phyloP scores from a whole-genome alignment of 2,797 vertebrate genomes.

The Acipenser ruthenus region DNA sequence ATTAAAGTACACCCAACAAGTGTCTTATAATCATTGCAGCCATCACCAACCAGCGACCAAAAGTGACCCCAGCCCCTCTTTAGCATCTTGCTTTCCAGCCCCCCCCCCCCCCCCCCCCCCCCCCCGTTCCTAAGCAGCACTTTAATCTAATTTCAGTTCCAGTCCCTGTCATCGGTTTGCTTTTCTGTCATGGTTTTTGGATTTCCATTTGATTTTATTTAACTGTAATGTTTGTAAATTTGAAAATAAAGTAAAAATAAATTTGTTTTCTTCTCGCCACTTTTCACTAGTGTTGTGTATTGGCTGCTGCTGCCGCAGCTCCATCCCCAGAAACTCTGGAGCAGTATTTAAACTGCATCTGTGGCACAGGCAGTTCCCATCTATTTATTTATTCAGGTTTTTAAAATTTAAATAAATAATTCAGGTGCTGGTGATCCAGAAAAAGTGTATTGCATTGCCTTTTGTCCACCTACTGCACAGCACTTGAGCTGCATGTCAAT shows the following conservation, averaged over 20 bases:
- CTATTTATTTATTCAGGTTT: slow-evolving; percentile 33
- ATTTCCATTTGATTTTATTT: slow-evolving; percentile 46
- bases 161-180: slow-evolving; percentile 20
- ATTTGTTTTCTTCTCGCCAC: slow-evolving; percentile 39
- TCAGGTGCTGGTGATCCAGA: no score
- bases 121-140: background rate
- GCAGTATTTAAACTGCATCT: slow-evolving; percentile 24
- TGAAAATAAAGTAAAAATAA: slow-evolving; percentile 40
- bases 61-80: background rate
- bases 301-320: slow-evolving; percentile 13
- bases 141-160: slow-evolving; percentile 1
- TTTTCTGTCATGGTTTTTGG: slow-evolving; percentile 27
- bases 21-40: slow-evolving; percentile 10
- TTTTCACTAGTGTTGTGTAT: slow-evolving; percentile 27
- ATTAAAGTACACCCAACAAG: slow-evolving; percentile 10
- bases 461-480: no score
- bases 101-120: slow-evolving; percentile 4
- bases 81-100: background rate
- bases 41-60: slow-evolving; percentile 2
- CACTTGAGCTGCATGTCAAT: no score
- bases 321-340: slow-evolving; percentile 39
- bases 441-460: no score
- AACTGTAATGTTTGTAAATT: slow-evolving; percentile 44
- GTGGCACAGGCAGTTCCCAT: slow-evolving; percentile 10
- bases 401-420: no score